Conservation (phyloP, 2,888 invertebrate species). For the Pseudococcus longispinus region DNA sequence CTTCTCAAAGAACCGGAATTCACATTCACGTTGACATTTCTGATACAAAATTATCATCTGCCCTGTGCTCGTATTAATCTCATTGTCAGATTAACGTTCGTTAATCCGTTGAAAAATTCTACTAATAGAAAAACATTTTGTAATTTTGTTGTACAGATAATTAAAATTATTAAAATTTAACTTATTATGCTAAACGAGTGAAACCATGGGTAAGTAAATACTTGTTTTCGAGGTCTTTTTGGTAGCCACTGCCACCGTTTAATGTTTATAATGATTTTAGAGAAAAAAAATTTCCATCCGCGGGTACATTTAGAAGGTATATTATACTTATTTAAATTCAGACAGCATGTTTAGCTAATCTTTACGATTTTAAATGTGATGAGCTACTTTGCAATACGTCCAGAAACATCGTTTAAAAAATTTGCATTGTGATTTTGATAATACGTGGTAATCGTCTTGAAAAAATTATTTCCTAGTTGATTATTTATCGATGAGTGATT, state of each 20-base stretch:
- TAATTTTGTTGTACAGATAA: constrained; percentile 21
- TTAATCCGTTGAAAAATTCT: constrained; percentile 21
- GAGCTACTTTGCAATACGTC: not conserved
- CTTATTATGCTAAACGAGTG: not conserved
- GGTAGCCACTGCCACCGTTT: not conserved
- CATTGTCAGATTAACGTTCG: not conserved
- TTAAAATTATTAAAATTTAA: constrained; percentile 12
- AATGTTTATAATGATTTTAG: not conserved
- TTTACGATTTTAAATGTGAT: not conserved
- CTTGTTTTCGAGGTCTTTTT: not conserved
- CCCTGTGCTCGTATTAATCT: constrained; percentile 25
- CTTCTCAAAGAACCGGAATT: not conserved
- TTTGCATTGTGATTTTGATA: not conserved
- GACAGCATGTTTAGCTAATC: not conserved
- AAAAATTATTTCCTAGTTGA: no score
- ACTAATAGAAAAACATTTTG: constrained; percentile 30
- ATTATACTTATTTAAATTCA: not conserved
- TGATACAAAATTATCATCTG: constrained; percentile 29
- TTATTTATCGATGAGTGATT: no score
- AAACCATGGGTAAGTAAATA: not conserved
- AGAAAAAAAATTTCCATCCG: not conserved
- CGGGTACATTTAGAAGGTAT: not conserved
- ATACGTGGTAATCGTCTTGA: no score
- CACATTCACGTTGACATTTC: not conserved
- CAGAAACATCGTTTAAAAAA: not conserved